Evolutionary conservation across 92 coral and sea anemone species (phyloP), one percentile per base, ranked within the genome.

Genomic region (Virgularia gustaviana): DNA sequence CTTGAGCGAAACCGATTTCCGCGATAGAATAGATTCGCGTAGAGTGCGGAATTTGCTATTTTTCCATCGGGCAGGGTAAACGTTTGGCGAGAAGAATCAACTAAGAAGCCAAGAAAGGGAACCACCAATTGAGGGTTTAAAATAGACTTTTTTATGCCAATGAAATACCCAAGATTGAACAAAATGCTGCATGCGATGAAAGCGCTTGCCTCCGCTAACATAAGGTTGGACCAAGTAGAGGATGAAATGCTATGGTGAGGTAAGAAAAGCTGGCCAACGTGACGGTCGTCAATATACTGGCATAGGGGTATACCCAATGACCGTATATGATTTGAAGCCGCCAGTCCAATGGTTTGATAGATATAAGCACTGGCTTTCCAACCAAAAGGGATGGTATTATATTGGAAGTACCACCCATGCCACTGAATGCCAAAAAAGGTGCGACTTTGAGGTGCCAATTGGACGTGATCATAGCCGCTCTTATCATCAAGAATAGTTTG

Each of bases 331-430:
- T 58, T 61, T 38, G 77, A 70, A 1, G 81, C 81, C 18, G 76
- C 76, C 36, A 81, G 12, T 12, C 85, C 81, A 44, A 81, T 66
- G 25, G 44, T 42, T 22, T 81, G 77, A 54, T 81, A 81, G 22
- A 81, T 2, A 54, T 36, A 81, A n/a, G 81, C 81, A 53, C 85
- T 81, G 22, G 85, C 85, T 39, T 81, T 81, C 81, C 85, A 81
- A 18, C 85, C 85, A 65, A 81, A 81, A 16, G 85, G 85, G 49
- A 81, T 63, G 3, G 81, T 64, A 12, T 62, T 28, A 29, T 51
- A 81, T 8, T 52, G 32, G 49, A 80, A 80, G 25, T 63, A 65
- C 80, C 85, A 81, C 24, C 76, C 81, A 9, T 42, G 42, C 85
- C 85, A 74, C 35, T 74, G 61, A 12, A 81, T 67, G 2, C 76